phyloP scores from a whole-genome alignment of 1,140 invertebrate genomes.

The Aphidius gifuensis region DNA sequence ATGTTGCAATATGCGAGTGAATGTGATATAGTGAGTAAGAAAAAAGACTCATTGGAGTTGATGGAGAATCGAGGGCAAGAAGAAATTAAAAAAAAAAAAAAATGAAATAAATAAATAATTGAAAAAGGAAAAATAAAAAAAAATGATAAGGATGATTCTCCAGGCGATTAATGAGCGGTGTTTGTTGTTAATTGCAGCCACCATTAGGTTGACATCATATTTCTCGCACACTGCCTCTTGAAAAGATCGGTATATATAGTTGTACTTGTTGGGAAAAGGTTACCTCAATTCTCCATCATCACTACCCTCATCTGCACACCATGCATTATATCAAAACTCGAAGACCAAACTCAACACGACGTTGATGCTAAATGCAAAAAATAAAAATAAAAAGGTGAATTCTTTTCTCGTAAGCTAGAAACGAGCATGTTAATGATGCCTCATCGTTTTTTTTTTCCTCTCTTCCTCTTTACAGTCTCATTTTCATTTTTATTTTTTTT shows the following conservation, averaged over 20 bases:
- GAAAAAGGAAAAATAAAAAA: slow-evolving; percentile 13
- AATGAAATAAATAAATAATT: too few species aligned
- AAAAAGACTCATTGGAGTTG: too few species aligned
- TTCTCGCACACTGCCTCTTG: slow-evolving; percentile 10
- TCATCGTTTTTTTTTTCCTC: slow-evolving; percentile 24
- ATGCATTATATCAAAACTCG: slow-evolving; percentile 14
- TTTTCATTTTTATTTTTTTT: slow-evolving; percentile 7
- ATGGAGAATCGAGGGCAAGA: too few species aligned
- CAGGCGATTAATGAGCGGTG: slow-evolving; percentile 56
- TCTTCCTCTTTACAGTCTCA: background rate
- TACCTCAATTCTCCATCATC: slow-evolving; percentile 5
- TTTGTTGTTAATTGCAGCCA: slow-evolving; percentile 57
- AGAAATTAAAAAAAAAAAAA: too few species aligned
- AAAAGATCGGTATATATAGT: slow-evolving; percentile 7
- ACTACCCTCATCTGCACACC: slow-evolving; percentile 20
- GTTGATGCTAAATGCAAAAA: slow-evolving; percentile 2
- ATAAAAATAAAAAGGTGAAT: slow-evolving; percentile 10
- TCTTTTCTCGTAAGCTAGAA: slow-evolving; percentile 42
- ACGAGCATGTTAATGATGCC: slow-evolving; percentile 55
- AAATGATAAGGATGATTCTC: slow-evolving; percentile 32
- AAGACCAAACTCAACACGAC: background rate
- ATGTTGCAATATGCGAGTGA: too few species aligned
- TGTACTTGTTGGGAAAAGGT: background rate
- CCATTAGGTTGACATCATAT: slow-evolving; percentile 53
- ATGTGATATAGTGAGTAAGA: too few species aligned